These are phyloP conservation scores for Limnephilus lunatus DNA, from an alignment of 2,888 invertebrate genomes.

Conservation along the genomic window DNA sequence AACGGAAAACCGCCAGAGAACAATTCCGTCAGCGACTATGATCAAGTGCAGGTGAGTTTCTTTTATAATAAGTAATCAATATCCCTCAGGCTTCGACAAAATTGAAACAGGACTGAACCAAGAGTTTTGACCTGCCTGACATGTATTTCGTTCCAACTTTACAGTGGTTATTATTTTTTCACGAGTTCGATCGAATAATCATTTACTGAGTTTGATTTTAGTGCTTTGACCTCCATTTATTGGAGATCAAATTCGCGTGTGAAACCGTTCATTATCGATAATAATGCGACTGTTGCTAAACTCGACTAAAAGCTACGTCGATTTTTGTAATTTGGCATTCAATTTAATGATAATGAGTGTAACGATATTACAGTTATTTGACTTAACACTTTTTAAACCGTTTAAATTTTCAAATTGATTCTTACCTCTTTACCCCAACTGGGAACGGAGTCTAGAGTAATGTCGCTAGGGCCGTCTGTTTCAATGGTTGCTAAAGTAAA, in stretches of 20 bases:
- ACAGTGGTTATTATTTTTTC: not conserved
- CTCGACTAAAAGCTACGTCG: not conserved
- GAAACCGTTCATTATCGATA: not conserved
- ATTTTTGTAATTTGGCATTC: not conserved
- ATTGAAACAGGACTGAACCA: too few relatives aligned
- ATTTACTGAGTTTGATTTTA: not conserved
- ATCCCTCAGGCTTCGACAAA: too few relatives aligned
- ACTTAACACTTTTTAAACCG: not conserved
- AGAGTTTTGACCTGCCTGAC: not conserved
- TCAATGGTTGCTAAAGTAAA: too few relatives aligned
- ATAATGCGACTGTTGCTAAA: not conserved
- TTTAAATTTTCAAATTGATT: not conserved
- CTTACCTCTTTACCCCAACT: not conserved
- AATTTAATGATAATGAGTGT: not conserved
- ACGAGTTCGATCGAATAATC: not conserved
- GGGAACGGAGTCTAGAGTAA: not conserved
- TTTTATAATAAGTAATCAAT: not conserved
- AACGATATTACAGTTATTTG: not conserved
- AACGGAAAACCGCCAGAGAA: conserved; percentile 57
- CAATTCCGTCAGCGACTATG: conserved; percentile 54
- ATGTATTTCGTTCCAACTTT: not conserved
- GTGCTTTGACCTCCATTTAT: not conserved
- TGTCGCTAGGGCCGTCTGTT: not conserved
- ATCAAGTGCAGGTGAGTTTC: conserved; percentile 60
- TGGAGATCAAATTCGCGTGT: not conserved